These are phyloP conservation scores for Hippopotamus amphibius DNA, from an alignment of 2,113 vertebrate species.

Conservation along the genomic window DNA sequence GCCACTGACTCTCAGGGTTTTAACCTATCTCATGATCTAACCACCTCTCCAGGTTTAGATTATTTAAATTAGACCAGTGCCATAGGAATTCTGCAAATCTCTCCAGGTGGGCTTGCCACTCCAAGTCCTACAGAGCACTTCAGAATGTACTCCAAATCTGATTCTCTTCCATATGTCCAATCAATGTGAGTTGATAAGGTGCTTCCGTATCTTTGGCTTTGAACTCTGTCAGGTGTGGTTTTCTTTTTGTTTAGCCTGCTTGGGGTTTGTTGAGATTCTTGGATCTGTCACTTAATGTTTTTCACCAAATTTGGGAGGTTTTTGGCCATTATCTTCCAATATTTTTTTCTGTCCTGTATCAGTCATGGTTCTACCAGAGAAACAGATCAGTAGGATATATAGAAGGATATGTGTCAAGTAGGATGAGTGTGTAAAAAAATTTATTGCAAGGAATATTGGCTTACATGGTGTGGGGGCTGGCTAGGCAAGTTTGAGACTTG, in stretches of 20 bases:
- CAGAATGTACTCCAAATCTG: not conserved
- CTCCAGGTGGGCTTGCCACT: not conserved
- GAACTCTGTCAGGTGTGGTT: not conserved
- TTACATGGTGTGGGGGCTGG: not conserved
- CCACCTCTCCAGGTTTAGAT: not conserved
- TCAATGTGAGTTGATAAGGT: not conserved
- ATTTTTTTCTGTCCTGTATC: not conserved
- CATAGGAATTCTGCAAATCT: not conserved
- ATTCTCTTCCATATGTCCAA: not conserved
- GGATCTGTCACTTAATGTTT: slow-evolving; percentile 20
- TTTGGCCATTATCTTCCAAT: not conserved
- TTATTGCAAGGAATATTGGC: not conserved
- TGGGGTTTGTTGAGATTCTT: slow-evolving; percentile 12
- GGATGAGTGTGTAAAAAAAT: not conserved
- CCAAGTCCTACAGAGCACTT: not conserved
- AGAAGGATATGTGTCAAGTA: not conserved
- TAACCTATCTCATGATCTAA: not conserved
- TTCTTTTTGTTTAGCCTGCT: not conserved
- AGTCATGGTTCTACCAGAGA: not conserved
- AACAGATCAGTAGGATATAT: not conserved
- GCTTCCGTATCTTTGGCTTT: not conserved
- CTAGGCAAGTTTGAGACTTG: not conserved
- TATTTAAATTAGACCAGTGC: not conserved
- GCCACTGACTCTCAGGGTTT: not conserved
- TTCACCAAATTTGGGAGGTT: not conserved